Evolutionary conservation across 2,888 invertebrate species (phyloP).

Genomic region (Aelia acuminata): DNA sequence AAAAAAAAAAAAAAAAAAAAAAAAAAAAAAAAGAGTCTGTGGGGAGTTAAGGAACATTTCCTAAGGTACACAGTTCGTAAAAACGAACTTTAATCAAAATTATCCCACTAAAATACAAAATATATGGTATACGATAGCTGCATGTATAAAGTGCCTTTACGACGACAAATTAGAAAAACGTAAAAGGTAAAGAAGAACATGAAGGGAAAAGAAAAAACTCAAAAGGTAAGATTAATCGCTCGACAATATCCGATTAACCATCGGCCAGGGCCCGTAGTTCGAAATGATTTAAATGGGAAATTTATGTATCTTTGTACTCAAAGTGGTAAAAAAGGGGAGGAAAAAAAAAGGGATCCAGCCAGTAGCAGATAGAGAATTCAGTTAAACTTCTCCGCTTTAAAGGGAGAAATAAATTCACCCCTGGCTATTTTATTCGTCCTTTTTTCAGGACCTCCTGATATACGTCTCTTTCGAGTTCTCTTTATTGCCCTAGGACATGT

Average conservation of each 20-base stretch:
- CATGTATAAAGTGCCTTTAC: no score
- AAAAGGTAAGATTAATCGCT: neutral
- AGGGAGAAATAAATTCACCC: conserved; percentile 38
- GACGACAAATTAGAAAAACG: no score
- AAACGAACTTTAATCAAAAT: no score
- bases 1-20: no score
- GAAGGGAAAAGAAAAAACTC: no score
- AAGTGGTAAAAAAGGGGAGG: neutral
- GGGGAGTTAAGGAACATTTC: no score
- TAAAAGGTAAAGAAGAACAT: no score
- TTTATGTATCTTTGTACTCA: neutral
- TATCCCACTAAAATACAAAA: no score
- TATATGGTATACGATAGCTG: no score
- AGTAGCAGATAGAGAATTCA: neutral
- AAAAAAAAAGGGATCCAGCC: neutral
- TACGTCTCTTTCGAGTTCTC: neutral
- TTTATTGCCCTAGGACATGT: conserved; percentile 4
- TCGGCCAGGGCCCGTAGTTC: neutral
- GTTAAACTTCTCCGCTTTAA: conserved; percentile 35
- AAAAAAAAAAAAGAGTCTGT: no score
- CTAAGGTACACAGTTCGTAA: no score
- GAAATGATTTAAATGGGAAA: neutral
- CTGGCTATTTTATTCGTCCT: neutral
- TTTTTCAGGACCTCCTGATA: conserved; percentile 1
- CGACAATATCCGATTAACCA: neutral